These are phyloP conservation scores for Dinocampus coccinellae DNA, from an alignment of 2,888 invertebrate genomes.

Conservation along the genomic window DNA sequence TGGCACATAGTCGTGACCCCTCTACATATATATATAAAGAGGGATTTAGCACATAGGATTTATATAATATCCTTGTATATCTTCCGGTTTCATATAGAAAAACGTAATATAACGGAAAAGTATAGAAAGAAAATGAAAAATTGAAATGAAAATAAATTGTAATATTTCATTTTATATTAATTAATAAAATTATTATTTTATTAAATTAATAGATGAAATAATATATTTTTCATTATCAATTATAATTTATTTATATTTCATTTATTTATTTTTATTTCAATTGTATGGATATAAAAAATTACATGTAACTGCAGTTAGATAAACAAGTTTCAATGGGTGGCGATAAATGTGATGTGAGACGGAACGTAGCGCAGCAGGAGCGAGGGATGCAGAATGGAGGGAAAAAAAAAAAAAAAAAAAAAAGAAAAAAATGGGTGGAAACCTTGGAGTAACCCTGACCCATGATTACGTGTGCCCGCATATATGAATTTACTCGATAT, in stretches of 20 bases:
- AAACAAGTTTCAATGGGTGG: conserved; percentile 16
- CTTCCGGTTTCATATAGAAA: conserved; percentile 3
- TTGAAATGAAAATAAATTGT: background rate
- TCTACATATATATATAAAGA: background rate
- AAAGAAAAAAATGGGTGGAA: conserved; percentile 28
- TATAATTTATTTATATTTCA: too few relatives aligned
- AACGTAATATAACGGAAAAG: conserved; percentile 1
- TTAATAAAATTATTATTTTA: too few relatives aligned
- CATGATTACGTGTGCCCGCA: conserved; percentile 21
- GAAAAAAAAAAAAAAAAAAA: too few relatives aligned
- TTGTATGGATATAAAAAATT: too few relatives aligned
- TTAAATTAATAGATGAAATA: too few relatives aligned
- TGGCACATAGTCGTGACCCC: conserved; percentile 33
- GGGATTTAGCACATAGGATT: conserved; percentile 12
- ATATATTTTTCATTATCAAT: too few relatives aligned
- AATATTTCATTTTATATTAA: too few relatives aligned
- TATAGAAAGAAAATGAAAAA: background rate
- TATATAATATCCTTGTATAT: background rate
- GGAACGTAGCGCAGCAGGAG: background rate
- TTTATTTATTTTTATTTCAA: conserved; percentile 7
- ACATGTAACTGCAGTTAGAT: conserved; percentile 18
- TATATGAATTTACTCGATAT: conserved; percentile 9
- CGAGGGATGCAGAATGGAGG: conserved; percentile 1
- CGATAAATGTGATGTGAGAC: conserved; percentile 9
- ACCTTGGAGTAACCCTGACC: conserved; percentile 39